phyloP scores from a whole-genome alignment of 1,140 invertebrate genomes.

The Dinoponera quadriceps region DNA sequence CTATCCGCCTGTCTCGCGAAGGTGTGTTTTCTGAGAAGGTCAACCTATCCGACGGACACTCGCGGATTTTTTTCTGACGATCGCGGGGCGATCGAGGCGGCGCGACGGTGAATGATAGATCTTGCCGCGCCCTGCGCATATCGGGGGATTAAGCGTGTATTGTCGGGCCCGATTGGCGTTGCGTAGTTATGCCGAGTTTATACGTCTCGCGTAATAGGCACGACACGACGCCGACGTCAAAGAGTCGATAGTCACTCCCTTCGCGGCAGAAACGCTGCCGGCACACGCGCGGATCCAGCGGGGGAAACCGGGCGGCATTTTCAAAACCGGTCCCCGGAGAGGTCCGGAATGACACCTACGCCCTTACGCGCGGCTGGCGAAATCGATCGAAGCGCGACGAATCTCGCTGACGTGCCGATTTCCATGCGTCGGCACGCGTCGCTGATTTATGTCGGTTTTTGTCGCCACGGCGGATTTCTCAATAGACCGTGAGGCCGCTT shows the following conservation, averaged over 20 bases:
- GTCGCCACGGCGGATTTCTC: slow-evolving; percentile 1
- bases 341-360: slow-evolving; percentile 68
- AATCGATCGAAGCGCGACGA: slow-evolving; percentile 65
- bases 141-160: slow-evolving; percentile 34
- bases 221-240: slow-evolving; percentile 42
- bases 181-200: slow-evolving; percentile 51
- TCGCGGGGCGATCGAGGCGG: not conserved
- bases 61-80: not conserved
- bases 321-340: slow-evolving; percentile 67
- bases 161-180: slow-evolving; percentile 36
- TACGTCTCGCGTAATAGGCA: slow-evolving; percentile 43
- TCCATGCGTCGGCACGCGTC: slow-evolving; percentile 54
- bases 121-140: slow-evolving; percentile 37
- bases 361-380: slow-evolving; percentile 43
- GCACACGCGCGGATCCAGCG: slow-evolving; percentile 37
- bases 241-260: slow-evolving; percentile 37
- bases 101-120: slow-evolving; percentile 37
- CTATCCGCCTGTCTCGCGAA: too few relatives aligned
- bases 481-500: slow-evolving; percentile 8
- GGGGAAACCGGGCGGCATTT: slow-evolving; percentile 61
- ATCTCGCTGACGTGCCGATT: slow-evolving; percentile 60
- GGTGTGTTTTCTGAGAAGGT: slow-evolving; percentile 8
- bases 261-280: slow-evolving; percentile 27
- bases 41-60: not conserved
- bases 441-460: not conserved